Base-by-base conservation (phyloP, 1,140 invertebrate genomes). In the Wiebesia pumilae region DNA sequence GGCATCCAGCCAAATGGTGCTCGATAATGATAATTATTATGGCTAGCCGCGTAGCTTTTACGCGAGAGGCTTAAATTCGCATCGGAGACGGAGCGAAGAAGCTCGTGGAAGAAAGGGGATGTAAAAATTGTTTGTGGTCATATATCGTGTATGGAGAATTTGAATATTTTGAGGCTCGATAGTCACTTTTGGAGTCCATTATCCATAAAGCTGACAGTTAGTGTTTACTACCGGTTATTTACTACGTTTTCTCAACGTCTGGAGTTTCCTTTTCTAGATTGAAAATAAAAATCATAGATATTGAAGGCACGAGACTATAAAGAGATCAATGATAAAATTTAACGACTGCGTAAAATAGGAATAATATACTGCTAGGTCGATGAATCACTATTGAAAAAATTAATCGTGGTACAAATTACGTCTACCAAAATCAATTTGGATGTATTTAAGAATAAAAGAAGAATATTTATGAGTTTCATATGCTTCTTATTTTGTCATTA, bases 11-110 rank as follows among this genome's bases (percentile, higher is more conserved):
- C 62, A 82, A 82, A 27, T 82, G 62, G 19, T 47, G 4, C 38
- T 82, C 51, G 62, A 82, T 82, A 82, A 82, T 82, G 80, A 82
- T 82, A 82, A 82, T 82, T 82, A 82, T 71, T 80, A 58, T 43
- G 38, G 38, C 30, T 33, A 21, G 38, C 24, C 24, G 38, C 24
- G 38, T 43, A 21, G 71, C 27, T 43, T 43, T 71, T 40, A 27
- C 38, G 27, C 38, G 38, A n/a, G 40, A 43, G 21, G 38, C 21
- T 43, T 40, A 40, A 30, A 30, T 73, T 40, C 14, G 24, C 24
- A 4, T 14, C 24, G 24, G 24, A 27, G 58, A 4, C 10, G 24
- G 24, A 6, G 3, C 58, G 58, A 62, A 27, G 14, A 27, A 62
- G 2, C 24, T 62, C 10, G 2, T 1, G 58, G 24, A 62, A 27